phyloP scores from a whole-genome alignment of 2,113 vertebrate species.

The Sisor rabdophorus region DNA sequence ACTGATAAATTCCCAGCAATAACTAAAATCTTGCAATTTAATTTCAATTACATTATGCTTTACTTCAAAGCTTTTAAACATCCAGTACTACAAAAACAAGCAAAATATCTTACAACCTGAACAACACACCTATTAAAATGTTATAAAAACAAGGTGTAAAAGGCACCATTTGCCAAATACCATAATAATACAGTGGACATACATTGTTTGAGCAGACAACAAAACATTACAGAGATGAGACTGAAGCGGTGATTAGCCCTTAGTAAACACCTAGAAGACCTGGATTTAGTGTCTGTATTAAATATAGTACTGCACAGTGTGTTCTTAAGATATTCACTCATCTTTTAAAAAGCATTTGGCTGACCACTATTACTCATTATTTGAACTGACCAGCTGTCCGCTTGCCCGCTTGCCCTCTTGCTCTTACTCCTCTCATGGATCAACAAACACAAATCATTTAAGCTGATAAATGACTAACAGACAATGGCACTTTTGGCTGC shows the following conservation, averaged over 20 bases:
- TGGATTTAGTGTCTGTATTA: conserved; percentile 26
- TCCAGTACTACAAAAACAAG: not conserved
- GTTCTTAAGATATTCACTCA: conserved; percentile 34
- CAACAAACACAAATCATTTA: conserved; percentile 23
- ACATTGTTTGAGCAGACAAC: conserved; percentile 29
- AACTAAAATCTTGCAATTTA: too few relatives aligned
- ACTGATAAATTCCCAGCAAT: too few relatives aligned
- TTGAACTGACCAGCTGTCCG: conserved; percentile 1
- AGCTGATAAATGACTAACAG: conserved; percentile 1
- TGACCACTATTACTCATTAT: conserved; percentile 40
- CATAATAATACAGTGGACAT: conserved; percentile 32
- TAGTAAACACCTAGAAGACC: conserved; percentile 33
- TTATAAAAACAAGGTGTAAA: conserved; percentile 17
- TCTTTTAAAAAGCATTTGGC: conserved; percentile 32
- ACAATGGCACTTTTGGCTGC: not conserved
- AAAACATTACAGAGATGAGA: conserved; percentile 33
- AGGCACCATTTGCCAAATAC: conserved; percentile 1
- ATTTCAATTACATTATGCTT: too few relatives aligned
- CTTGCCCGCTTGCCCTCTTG: not conserved
- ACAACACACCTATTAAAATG: not conserved
- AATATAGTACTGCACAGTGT: conserved; percentile 31
- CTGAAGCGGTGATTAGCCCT: conserved; percentile 26
- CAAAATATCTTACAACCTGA: not conserved
- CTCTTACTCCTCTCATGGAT: not conserved
- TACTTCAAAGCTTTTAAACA: not conserved